A percentile compares a stretch with the other conserved stretches of the same genome.
phyloP scores from a whole-genome alignment of 1,140 invertebrate genomes.

The Choristoneura fumiferana region DNA sequence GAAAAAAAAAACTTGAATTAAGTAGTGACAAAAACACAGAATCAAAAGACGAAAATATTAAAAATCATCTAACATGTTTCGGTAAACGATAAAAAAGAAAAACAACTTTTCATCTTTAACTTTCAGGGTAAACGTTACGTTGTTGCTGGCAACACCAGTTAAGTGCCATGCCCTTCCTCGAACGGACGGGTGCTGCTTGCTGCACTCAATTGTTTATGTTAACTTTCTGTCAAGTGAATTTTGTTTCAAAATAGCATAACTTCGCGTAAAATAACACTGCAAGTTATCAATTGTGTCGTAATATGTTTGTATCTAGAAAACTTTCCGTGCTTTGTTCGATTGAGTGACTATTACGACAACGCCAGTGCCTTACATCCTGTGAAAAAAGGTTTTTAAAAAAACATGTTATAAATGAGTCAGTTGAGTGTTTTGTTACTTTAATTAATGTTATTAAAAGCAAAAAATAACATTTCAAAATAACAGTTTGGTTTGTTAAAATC shows the following conservation, averaged over 20 bases:
- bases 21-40: too few relatives aligned
- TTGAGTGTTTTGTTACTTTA: constrained; percentile 4
- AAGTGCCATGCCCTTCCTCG: constrained; percentile 10
- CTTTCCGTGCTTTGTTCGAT: not conserved
- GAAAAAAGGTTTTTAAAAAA: constrained; percentile 12
- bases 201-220: constrained; percentile 44
- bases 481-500: not conserved
- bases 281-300: constrained; percentile 11
- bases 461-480: constrained; percentile 16
- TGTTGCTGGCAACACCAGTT: constrained; percentile 6
- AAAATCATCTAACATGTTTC: too few relatives aligned
- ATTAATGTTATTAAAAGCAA: not conserved
- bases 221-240: constrained; percentile 45
- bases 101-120: too few relatives aligned
- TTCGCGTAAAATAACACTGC: constrained; percentile 35
- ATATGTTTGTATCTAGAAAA: not conserved
- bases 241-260: constrained; percentile 40
- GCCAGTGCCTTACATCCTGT: constrained; percentile 17
- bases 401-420: constrained; percentile 17
- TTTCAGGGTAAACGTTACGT: not conserved
- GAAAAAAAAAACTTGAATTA: too few relatives aligned
- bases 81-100: too few relatives aligned
- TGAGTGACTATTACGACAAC: not conserved
- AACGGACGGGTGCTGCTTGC: constrained; percentile 1
- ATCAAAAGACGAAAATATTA: not conserved